Evolutionary conservation across 2,113 vertebrate genomes (phyloP).

Genomic region (Zosterops borbonicus): DNA sequence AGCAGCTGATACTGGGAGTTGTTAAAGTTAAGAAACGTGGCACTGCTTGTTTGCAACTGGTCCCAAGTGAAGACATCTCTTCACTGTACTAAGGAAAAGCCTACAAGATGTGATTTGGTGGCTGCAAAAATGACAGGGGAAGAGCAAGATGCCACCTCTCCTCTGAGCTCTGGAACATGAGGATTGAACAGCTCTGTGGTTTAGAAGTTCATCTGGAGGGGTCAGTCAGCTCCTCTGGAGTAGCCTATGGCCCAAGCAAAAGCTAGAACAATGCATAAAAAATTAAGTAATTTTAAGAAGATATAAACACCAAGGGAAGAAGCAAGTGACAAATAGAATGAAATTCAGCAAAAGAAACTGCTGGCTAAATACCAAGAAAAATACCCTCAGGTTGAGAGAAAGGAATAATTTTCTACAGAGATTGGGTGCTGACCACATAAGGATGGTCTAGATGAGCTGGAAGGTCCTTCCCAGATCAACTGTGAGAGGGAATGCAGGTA

Average conservation of each 20-base stretch:
- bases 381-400: not conserved
- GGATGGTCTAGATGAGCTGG: not conserved
- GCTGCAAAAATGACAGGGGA: not conserved
- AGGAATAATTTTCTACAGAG: not conserved
- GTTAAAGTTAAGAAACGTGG: not conserved
- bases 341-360: not conserved
- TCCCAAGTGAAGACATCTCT: not conserved
- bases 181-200: not conserved
- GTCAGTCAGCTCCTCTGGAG: not conserved
- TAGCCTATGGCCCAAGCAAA: not conserved
- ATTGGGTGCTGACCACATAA: not conserved
- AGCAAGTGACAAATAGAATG: not conserved
- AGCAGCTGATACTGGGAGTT: not conserved
- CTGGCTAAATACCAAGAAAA: not conserved
- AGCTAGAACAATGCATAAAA: not conserved
- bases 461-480: not conserved
- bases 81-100: not conserved
- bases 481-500: not conserved
- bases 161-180: not conserved
- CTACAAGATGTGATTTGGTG: not conserved
- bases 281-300: not conserved
- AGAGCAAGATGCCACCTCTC: not conserved
- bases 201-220: not conserved
- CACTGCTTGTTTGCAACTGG: not conserved
- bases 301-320: not conserved